Evolutionary conservation across 2,888 invertebrate species (phyloP).

Genomic region (Limnephilus rhombicus): DNA sequence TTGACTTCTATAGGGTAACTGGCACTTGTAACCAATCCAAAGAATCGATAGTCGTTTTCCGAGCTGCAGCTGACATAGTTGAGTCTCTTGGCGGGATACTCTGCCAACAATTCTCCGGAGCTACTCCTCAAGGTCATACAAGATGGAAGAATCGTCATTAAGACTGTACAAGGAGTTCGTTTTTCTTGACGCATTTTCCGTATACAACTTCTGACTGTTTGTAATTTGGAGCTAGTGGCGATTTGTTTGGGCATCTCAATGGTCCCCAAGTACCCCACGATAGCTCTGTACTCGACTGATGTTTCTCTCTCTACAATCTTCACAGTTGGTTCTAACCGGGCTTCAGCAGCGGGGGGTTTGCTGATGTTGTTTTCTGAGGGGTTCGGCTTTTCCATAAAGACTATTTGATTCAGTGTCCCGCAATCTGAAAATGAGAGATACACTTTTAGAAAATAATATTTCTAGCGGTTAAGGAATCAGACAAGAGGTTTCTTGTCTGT

Average conservation of each 20-base stretch:
- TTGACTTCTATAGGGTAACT: constrained; percentile 75
- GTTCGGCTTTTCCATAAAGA: constrained; percentile 34
- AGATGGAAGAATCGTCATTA: constrained; percentile 90
- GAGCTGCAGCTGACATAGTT: constrained; percentile 94
- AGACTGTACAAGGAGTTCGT: constrained; percentile 89
- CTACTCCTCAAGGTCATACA: constrained; percentile 89
- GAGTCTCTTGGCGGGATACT: constrained; percentile 91
- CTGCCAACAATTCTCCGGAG: constrained; percentile 88
- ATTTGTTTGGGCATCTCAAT: constrained; percentile 95
- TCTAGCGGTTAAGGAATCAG: too few species aligned
- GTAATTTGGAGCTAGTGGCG: constrained; percentile 84
- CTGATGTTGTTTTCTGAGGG: constrained; percentile 71
- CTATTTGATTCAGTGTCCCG: constrained; percentile 33
- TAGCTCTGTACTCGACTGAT: constrained; percentile 87
- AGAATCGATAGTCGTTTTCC: constrained; percentile 94
- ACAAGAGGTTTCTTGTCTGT: not conserved
- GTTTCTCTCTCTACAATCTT: constrained; percentile 73
- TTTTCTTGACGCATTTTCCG: constrained; percentile 93
- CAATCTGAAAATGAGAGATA: constrained; percentile 53
- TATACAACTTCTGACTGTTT: constrained; percentile 91
- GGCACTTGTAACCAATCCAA: constrained; percentile 93
- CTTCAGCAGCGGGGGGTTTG: constrained; percentile 67
- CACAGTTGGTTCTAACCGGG: constrained; percentile 68
- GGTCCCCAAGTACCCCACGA: constrained; percentile 96
- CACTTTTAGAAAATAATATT: not conserved